A percentile compares a stretch with the other conserved stretches of the same genome.
phyloP scores from a whole-genome alignment of 1,140 invertebrate species.

The Magallana gigas region DNA sequence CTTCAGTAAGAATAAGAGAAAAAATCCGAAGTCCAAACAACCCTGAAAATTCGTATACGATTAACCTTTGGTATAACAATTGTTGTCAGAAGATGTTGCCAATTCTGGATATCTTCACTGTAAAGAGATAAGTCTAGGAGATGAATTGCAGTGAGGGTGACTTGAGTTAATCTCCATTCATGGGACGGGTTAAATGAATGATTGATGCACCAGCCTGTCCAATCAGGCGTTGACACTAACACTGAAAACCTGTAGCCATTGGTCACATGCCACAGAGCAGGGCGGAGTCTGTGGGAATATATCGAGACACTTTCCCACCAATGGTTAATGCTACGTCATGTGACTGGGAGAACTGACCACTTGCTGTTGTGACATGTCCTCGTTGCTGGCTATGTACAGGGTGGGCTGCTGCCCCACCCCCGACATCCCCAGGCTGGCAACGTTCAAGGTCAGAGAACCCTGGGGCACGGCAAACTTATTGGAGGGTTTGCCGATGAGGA shows the following conservation, averaged over 20 bases:
- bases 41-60: no score
- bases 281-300: not conserved
- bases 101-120: no score
- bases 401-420: conserved; percentile 64
- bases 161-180: no score
- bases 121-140: no score
- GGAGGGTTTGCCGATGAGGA: conserved; percentile 63
- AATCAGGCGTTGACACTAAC: not conserved
- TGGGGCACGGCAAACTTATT: conserved; percentile 70
- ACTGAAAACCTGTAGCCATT: not conserved
- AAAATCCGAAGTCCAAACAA: no score
- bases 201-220: not conserved
- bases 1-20: no score
- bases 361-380: conserved; percentile 55
- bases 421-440: conserved; percentile 58
- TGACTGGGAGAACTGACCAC: conserved; percentile 55
- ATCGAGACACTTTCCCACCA: not conserved
- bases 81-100: no score
- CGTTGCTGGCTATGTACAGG: conserved; percentile 66
- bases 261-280: not conserved
- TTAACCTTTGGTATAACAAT: no score
- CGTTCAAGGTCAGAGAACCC: conserved; percentile 70
- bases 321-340: not conserved
- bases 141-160: no score
- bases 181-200: not conserved